phyloP scores from a whole-genome alignment of 2,113 vertebrate species.

The Tympanuchus pallidicinctus region DNA sequence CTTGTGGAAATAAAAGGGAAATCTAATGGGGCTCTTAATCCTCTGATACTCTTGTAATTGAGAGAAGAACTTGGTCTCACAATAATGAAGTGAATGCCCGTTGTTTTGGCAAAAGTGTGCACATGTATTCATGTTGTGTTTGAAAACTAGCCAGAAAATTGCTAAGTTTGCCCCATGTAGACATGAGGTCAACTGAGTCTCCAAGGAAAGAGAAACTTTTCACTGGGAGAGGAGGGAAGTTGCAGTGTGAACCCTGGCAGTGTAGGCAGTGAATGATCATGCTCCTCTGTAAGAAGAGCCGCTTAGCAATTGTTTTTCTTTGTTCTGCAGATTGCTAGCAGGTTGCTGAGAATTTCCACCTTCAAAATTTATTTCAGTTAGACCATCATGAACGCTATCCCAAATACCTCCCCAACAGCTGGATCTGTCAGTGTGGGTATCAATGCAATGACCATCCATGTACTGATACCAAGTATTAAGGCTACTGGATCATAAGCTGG shows the following conservation, averaged over 20 bases:
- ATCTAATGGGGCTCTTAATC: background rate
- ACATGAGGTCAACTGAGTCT: background rate
- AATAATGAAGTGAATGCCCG: background rate
- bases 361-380: conserved; percentile 92
- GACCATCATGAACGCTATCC: conserved; percentile 93
- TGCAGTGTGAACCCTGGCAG: background rate
- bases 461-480: conserved; percentile 49
- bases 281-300: background rate
- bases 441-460: conserved; percentile 89
- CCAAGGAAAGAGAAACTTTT: background rate
- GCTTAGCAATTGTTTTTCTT: background rate
- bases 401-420: conserved; percentile 92
- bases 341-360: conserved; percentile 82
- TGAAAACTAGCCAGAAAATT: background rate
- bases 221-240: background rate
- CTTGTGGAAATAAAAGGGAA: background rate
- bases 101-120: background rate
- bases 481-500: background rate
- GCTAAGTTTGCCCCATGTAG: too few species aligned
- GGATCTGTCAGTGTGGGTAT: conserved; percentile 91
- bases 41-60: background rate
- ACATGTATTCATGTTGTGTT: background rate
- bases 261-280: background rate
- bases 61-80: background rate
- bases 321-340: conserved; percentile 88